Percentiles rank a stretch among this genome's conserved stretches.
These are phyloP conservation scores for Blastobasis lacticolella DNA, from an alignment of 2,888 invertebrate species.

Conservation along the genomic window DNA sequence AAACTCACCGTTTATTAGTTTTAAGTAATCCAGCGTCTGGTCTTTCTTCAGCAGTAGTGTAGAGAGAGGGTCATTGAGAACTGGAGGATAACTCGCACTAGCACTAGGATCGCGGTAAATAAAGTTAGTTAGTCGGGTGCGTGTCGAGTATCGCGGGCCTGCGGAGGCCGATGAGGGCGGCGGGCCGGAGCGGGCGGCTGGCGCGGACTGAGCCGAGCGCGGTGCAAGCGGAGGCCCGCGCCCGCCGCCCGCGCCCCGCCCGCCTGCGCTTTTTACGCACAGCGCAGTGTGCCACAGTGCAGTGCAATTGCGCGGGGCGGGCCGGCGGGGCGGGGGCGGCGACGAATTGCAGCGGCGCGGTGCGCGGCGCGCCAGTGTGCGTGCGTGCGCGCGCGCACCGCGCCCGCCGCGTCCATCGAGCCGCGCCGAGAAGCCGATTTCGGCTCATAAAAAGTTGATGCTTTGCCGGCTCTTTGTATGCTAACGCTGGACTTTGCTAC, in stretches of 20 bases:
- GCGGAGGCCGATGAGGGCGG: conserved; percentile 61
- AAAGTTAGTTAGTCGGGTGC: conserved; percentile 52
- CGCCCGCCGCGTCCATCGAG: conserved; percentile 12
- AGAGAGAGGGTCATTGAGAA: conserved; percentile 23
- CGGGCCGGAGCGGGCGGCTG: conserved; percentile 63
- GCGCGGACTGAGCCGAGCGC: conserved; percentile 46
- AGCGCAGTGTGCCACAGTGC: conserved; percentile 52
- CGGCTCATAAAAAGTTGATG: conserved; percentile 60
- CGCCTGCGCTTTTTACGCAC: conserved; percentile 73
- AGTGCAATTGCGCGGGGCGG: conserved; percentile 71
- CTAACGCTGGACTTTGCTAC: conserved; percentile 59
- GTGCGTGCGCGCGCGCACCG: conserved; percentile 32
- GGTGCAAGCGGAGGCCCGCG: conserved; percentile 33
- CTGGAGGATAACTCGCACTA: conserved; percentile 45
- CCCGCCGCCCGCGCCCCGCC: conserved; percentile 37
- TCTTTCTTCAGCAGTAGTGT: conserved; percentile 18
- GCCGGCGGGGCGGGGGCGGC: conserved; percentile 32
- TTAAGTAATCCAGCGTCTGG: conserved; percentile 28
- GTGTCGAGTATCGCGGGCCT: conserved; percentile 32
- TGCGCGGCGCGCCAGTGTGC: conserved; percentile 54
- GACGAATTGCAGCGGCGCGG: conserved; percentile 33
- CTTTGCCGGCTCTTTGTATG: conserved; percentile 60
- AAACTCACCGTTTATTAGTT: conserved; percentile 26
- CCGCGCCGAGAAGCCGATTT: conserved; percentile 51
- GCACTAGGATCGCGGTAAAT: conserved; percentile 32